Conservation (phyloP, 2,888 invertebrate genomes). For the Sepioteuthis lessoniana region DNA sequence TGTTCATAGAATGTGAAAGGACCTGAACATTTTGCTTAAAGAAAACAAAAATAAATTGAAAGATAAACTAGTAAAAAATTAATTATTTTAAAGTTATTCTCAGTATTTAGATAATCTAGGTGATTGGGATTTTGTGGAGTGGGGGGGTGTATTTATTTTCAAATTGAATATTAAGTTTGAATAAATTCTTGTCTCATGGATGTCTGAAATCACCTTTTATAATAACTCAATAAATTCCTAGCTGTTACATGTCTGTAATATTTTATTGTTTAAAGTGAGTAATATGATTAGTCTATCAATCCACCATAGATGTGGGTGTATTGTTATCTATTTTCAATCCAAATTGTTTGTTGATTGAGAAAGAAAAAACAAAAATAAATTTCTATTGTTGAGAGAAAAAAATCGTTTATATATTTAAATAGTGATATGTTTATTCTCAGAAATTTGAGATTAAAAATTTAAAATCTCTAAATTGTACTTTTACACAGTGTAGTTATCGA, state of each 20-base stretch:
- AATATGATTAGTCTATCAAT: neutral
- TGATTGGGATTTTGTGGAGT: too few relatives aligned
- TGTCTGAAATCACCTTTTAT: neutral
- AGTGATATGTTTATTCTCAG: neutral
- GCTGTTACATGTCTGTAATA: neutral
- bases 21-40: too few relatives aligned
- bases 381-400: neutral
- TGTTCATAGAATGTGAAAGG: too few relatives aligned
- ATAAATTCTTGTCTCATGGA: neutral
- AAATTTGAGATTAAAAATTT: neutral
- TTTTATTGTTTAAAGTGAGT: neutral
- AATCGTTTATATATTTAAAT: neutral
- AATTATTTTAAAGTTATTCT: too few relatives aligned
- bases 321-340: conserved; percentile 33
- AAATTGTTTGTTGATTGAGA: conserved; percentile 4
- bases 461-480: neutral
- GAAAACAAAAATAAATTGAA: too few relatives aligned
- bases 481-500: neutral
- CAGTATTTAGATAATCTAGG: too few relatives aligned
- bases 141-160: too few relatives aligned
- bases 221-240: neutral
- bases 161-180: too few relatives aligned
- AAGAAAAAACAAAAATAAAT: neutral
- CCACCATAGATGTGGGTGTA: neutral
- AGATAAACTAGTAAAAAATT: too few relatives aligned